phyloP scores from a whole-genome alignment of 2,888 invertebrate species.

The Alviniconcha strummeri region DNA sequence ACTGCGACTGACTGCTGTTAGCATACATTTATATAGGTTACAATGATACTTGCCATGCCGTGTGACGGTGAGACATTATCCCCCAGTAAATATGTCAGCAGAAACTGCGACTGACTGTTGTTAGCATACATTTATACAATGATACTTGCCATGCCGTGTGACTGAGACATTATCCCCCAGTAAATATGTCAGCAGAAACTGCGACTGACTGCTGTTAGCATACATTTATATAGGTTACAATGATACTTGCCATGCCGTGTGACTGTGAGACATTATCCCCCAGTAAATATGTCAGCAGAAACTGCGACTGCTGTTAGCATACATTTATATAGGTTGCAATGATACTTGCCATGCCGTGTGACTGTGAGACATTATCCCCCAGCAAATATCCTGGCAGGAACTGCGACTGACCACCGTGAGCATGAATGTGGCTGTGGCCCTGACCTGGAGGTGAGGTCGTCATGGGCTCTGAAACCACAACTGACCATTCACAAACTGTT shows the following conservation, averaged over 20 bases:
- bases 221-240: no score
- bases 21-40: neutral
- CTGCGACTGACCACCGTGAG: slow-evolving; percentile 38
- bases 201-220: slow-evolving; percentile 33
- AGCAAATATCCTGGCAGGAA: slow-evolving; percentile 61
- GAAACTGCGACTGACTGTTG: slow-evolving; percentile 45
- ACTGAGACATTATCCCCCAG: slow-evolving; percentile 54
- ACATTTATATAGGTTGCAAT: neutral
- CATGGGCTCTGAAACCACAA: slow-evolving; percentile 22
- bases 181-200: slow-evolving; percentile 59
- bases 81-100: slow-evolving; percentile 62
- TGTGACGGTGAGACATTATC: slow-evolving; percentile 40
- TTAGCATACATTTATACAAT: no score
- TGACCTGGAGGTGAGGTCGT: slow-evolving; percentile 8
- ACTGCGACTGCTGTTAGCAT: slow-evolving; percentile 42
- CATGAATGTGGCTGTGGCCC: slow-evolving; percentile 1
- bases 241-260: neutral
- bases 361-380: slow-evolving; percentile 54
- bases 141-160: neutral
- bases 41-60: neutral
- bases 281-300: slow-evolving; percentile 58
- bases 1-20: slow-evolving; percentile 40
- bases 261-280: slow-evolving; percentile 52
- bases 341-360: slow-evolving; percentile 43
- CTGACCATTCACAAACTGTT: no score